phyloP scores from a whole-genome alignment of 2,888 invertebrate genomes.

The Luffia ferchaultella region DNA sequence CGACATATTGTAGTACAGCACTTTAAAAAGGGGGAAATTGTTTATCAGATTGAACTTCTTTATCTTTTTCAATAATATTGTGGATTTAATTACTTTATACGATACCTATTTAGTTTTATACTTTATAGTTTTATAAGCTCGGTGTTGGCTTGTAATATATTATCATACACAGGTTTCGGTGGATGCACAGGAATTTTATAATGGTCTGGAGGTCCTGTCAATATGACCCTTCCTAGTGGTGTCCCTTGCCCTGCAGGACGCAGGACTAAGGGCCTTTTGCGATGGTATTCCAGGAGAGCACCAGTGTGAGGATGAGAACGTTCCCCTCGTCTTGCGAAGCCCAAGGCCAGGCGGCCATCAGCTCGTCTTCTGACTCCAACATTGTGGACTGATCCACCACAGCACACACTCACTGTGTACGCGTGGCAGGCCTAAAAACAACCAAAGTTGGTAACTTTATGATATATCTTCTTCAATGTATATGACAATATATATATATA shows the following conservation, averaged over 20 bases:
- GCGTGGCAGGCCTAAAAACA: constrained; percentile 44
- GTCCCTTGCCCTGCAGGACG: constrained; percentile 44
- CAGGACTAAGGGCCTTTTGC: constrained; percentile 57
- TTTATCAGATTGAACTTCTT: too few species aligned
- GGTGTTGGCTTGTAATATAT: too few species aligned
- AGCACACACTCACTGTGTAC: constrained; percentile 63
- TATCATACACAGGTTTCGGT: constrained; percentile 8
- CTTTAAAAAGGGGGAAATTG: too few species aligned
- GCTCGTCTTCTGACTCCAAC: constrained; percentile 60
- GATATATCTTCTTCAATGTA: too few species aligned
- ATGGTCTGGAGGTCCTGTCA: constrained; percentile 49
- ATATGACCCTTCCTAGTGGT: constrained; percentile 55
- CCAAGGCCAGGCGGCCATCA: constrained; percentile 63
- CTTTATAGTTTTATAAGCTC: too few species aligned
- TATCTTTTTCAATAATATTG: too few species aligned
- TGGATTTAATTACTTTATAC: too few species aligned
- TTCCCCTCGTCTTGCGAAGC: constrained; percentile 60
- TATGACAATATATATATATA: too few species aligned
- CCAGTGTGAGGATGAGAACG: constrained; percentile 57
- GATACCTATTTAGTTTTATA: too few species aligned
- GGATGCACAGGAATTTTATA: constrained; percentile 37
- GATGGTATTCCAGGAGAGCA: constrained; percentile 61
- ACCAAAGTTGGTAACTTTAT: too few species aligned
- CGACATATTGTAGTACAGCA: too few species aligned
- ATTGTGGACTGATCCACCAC: constrained; percentile 60